phyloP scores from a whole-genome alignment of 2,113 vertebrate genomes.

The Ellobius talpinus region DNA sequence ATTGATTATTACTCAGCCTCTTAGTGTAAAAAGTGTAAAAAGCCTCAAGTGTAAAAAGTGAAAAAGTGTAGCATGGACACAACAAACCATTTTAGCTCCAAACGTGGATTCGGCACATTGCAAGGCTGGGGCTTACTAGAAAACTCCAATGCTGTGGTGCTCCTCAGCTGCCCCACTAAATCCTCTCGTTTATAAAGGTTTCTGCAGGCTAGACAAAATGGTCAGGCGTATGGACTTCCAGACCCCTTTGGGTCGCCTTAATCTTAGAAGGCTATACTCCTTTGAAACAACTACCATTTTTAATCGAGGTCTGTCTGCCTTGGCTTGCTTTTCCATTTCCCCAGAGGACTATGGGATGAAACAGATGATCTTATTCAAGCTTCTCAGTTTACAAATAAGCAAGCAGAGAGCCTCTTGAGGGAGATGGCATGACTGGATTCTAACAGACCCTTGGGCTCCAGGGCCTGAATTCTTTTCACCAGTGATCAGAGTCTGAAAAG shows the following conservation, averaged over 20 bases:
- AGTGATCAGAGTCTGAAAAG: not conserved
- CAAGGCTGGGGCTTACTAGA: not conserved
- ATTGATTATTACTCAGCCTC: not conserved
- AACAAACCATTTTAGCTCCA: not conserved
- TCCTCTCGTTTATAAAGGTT: not conserved
- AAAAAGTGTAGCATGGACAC: constrained; percentile 1
- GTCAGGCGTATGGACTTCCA: not conserved
- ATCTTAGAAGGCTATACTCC: not conserved
- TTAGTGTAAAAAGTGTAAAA: not conserved
- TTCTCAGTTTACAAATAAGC: constrained; percentile 28
- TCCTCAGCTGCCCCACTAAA: not conserved
- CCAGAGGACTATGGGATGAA: constrained; percentile 21
- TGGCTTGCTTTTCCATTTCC: constrained; percentile 32
- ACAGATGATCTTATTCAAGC: not conserved
- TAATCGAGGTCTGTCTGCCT: not conserved
- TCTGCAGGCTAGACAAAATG: not conserved
- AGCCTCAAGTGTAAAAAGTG: not conserved
- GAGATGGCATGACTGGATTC: not conserved
- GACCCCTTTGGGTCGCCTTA: not conserved
- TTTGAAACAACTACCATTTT: not conserved
- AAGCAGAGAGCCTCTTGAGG: not conserved
- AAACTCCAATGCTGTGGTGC: not conserved
- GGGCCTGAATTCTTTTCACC: not conserved
- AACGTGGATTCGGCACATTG: not conserved
- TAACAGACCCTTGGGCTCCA: not conserved